These are phyloP conservation scores for Solenopsis invicta DNA, from an alignment of 1,140 invertebrate genomes.

Conservation along the genomic window DNA sequence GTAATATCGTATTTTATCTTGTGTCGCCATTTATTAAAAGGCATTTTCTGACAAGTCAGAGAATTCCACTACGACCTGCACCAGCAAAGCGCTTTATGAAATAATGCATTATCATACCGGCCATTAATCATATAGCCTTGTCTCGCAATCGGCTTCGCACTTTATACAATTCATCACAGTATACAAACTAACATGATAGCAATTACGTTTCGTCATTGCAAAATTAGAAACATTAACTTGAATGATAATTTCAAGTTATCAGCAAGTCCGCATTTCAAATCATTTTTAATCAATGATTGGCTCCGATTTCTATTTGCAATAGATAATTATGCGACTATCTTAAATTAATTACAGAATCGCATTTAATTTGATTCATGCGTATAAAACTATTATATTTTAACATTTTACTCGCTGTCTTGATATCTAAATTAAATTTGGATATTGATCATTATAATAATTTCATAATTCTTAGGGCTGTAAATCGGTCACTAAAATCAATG, in stretches of 20 bases:
- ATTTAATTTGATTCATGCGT: constrained; percentile 74
- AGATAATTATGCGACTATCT: not conserved
- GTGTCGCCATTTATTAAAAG: constrained; percentile 37
- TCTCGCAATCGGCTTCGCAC: constrained; percentile 38
- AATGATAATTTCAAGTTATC: constrained; percentile 23
- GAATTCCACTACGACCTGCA: constrained; percentile 22
- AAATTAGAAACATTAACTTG: constrained; percentile 7
- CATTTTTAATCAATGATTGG: not conserved
- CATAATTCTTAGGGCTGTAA: not conserved
- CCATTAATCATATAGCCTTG: constrained; percentile 48
- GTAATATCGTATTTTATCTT: constrained; percentile 21
- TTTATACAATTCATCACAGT: constrained; percentile 40
- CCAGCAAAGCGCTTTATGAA: constrained; percentile 19
- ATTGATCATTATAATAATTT: no score
- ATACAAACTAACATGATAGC: constrained; percentile 11
- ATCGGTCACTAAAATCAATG: not conserved
- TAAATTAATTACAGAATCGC: constrained; percentile 70
- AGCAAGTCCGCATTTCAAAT: not conserved
- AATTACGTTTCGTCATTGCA: constrained; percentile 33
- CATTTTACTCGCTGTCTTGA: not conserved
- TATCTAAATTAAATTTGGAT: constrained; percentile 3
- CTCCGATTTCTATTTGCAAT: not conserved
- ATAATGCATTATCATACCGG: constrained; percentile 43
- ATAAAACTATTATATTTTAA: not conserved
- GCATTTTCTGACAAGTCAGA: constrained; percentile 22